phyloP scores from a whole-genome alignment of 2,888 invertebrate genomes.

The Alsophila aescularia region DNA sequence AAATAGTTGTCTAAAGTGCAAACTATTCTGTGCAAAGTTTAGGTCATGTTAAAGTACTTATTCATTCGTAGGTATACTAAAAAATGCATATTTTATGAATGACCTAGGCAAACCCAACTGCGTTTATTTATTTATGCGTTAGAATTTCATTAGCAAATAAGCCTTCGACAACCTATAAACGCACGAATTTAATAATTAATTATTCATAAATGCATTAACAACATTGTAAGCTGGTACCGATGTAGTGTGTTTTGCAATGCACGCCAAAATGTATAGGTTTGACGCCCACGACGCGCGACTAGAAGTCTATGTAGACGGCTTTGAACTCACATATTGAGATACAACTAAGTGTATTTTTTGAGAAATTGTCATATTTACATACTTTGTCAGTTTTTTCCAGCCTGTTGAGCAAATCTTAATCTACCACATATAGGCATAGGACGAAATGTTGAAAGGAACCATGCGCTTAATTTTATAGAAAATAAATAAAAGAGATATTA shows the following conservation, averaged over 20 bases:
- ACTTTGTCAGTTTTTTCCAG: too few species aligned
- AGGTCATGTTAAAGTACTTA: background rate
- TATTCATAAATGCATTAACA: conserved; percentile 22
- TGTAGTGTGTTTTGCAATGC: conserved; percentile 10
- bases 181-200: conserved; percentile 13
- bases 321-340: too few species aligned
- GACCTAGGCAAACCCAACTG: conserved; percentile 5
- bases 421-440: too few species aligned
- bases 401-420: too few species aligned
- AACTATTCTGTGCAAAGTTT: background rate
- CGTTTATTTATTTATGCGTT: background rate
- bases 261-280: conserved; percentile 6
- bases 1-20: background rate
- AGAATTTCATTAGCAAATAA: conserved; percentile 7
- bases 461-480: too few species aligned
- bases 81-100: conserved; percentile 1
- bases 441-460: too few species aligned
- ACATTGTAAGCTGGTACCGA: conserved; percentile 8
- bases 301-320: too few species aligned
- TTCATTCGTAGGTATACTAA: background rate
- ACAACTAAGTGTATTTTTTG: too few species aligned
- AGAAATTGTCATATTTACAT: too few species aligned
- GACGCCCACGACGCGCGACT: conserved; percentile 6
- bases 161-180: conserved; percentile 6
- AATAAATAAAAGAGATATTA: too few species aligned